A percentile compares a stretch with the other conserved stretches of the same genome.
These are phyloP conservation scores for Distichodus sexfasciatus DNA, from an alignment of 2,797 vertebrate species.

Conservation along the genomic window DNA sequence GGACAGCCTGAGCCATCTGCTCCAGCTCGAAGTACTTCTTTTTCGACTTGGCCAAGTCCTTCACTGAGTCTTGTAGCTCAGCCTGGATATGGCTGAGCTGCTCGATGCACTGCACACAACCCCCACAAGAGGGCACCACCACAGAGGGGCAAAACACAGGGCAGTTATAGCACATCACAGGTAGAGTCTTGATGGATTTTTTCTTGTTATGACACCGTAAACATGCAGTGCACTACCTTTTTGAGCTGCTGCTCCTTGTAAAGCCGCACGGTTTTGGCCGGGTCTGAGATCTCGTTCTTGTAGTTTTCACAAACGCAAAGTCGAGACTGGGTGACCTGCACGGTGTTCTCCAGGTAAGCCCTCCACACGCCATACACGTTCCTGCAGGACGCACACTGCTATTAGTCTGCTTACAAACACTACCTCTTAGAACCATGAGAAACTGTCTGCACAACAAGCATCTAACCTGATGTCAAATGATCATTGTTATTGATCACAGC, in stretches of 20 bases:
- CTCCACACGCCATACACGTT: slow-evolving; percentile 97
- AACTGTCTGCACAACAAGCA: too few species aligned
- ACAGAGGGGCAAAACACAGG: slow-evolving; percentile 24
- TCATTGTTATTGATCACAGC: too few species aligned
- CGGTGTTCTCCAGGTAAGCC: slow-evolving; percentile 90
- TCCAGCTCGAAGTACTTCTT: slow-evolving; percentile 98
- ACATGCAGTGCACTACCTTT: slow-evolving; percentile 76
- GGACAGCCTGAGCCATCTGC: slow-evolving; percentile 94
- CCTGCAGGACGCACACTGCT: slow-evolving; percentile 69
- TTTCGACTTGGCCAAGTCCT: slow-evolving; percentile 97
- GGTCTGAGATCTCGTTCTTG: slow-evolving; percentile 91
- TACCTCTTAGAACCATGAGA: too few species aligned
- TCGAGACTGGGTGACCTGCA: slow-evolving; percentile 93
- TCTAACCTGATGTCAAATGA: too few species aligned
- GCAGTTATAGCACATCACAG: slow-evolving; percentile 3
- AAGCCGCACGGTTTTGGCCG: slow-evolving; percentile 87
- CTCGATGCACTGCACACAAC: slow-evolving; percentile 83
- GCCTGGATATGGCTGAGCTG: slow-evolving; percentile 94
- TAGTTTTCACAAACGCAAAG: slow-evolving; percentile 96
- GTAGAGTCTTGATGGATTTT: too few species aligned
- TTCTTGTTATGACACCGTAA: too few species aligned
- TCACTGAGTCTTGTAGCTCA: slow-evolving; percentile 95
- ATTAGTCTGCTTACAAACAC: too few species aligned
- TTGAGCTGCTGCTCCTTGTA: slow-evolving; percentile 97
- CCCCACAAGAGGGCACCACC: slow-evolving; percentile 9